phyloP scores from a whole-genome alignment of 1,140 invertebrate species.

The Platorchestia sp. region DNA sequence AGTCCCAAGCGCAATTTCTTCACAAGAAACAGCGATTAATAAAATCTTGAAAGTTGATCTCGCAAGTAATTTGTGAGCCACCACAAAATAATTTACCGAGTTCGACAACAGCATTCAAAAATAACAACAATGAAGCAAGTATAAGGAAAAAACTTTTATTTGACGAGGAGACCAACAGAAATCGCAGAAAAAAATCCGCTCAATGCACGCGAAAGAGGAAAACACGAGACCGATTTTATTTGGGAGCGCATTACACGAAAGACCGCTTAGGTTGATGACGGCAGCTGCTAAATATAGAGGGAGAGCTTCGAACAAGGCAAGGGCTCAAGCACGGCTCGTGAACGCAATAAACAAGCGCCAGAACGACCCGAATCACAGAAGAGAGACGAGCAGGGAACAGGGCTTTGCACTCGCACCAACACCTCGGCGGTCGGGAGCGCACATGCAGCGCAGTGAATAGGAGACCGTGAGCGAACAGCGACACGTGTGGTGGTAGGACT shows the following conservation, averaged over 20 bases:
- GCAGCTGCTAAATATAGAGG: background rate
- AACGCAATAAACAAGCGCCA: background rate
- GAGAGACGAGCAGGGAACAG: background rate
- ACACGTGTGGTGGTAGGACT: too few species aligned
- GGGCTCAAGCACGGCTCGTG: background rate
- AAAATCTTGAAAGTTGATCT: background rate
- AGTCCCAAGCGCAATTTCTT: background rate
- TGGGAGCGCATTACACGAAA: background rate
- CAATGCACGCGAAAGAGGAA: background rate
- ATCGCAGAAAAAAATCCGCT: background rate
- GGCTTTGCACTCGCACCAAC: background rate
- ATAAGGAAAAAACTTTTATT: background rate
- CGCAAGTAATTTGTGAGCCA: background rate
- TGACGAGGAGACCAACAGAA: background rate
- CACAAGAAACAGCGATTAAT: background rate
- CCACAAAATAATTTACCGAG: background rate
- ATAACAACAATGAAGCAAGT: background rate
- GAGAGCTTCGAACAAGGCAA: background rate
- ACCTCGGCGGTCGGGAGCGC: background rate
- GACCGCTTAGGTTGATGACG: background rate
- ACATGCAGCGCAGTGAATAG: background rate
- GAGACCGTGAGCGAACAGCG: too few species aligned
- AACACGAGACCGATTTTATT: background rate
- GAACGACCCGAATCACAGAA: background rate
- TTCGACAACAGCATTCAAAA: background rate